Evolutionary conservation across 2,113 vertebrate genomes (phyloP), one percentile per base, ranked within the genome.

Genomic region (Capra hircus): DNA sequence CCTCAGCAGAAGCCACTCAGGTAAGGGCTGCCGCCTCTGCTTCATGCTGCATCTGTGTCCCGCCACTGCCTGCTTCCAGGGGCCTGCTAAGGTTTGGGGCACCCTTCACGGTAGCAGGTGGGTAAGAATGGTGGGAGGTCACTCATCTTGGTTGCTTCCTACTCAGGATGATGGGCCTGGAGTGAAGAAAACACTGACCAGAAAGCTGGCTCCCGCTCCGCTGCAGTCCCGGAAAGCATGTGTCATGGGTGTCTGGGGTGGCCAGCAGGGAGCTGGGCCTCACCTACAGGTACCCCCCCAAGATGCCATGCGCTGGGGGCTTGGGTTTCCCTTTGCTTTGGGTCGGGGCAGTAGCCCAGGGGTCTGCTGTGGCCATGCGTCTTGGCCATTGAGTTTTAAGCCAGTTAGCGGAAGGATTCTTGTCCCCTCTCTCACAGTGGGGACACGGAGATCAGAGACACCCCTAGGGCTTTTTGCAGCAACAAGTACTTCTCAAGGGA

Each of bases 1-100:
- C 67, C 59, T 50, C 28, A 33, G 33, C 53, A 33, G 40, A 43
- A 85, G 23, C 48, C 25, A 0, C 0, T 10, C 52, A 16, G 48
- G n/a, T 77, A 3, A 48, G 45, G n/a, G 14, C 60, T 50, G 33
- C 74, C 45, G 1, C 4, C 1, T 59, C 40, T 90, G 82, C 27
- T 6, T 50, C 19, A 2, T 3, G 1, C n/a, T 0, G 3, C 2
- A 0, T 45, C 55, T 86, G 48, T 36, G 6, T 7, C 1, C 64
- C 5, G 2, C 40, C 14, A 5, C 90, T 25, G 21, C n/a, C 50
- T 83, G 57, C 86, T 60, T 91, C 52, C 4, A 1, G 53, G 60
- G 15, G 19, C 74, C 53, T 67, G 25, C 36, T 53, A 1, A 27
- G 10, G 40, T 13, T 9, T 50, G 50, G 83, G 27, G 43, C n/a